Evolutionary conservation across 37 sponge, comb jelly and placozoan species (phyloP), one percentile per base, ranked within the genome.

Genomic region (Hexactinellida sp.): DNA sequence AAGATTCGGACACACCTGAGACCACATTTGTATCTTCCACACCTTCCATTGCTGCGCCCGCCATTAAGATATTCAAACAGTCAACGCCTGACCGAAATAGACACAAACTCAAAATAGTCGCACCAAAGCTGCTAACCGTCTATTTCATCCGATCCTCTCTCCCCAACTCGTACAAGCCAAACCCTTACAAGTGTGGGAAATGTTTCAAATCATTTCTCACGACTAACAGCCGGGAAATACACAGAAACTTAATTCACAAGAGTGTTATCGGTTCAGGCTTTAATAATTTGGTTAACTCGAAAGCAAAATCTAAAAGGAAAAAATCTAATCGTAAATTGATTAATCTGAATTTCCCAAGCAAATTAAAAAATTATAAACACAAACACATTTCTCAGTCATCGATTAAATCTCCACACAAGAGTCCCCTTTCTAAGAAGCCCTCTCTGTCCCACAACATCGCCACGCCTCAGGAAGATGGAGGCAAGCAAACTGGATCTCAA

Each of bases 161-260:
- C 76, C 76, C 76, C 5, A 28, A 25, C 3, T 21, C 76, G 3
- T 63, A 63, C 76, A 63, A 63, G 76, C 13, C 21, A 21, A 63
- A 63, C 34, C 76, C 30, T 63, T 28, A 63, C 34, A 63, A 63
- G 76, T 63, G 76, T n/a, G 76, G 76, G 25, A 63, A 63, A n/a
- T 63, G 76, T 28, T 63, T 63, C 76, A 63, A 63, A n/a, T 63
- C 76, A 7, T 63, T 63, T 28, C 21, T 63, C 3, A 63, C 76
- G 3, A 3, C 3, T 21, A 23, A 10, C 3, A 23, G 13, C 13
- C 3, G 76, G 34, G 76, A 63, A 21, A n/a, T n/a, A 7, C 76
- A 63, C 13, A 63, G 76, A n/a, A 28, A 25, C 5, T 63, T 63
- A 28, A 63, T 63, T 32, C 76, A 63, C 30, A n/a, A 23, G 76